These are phyloP conservation scores for Dromius quadrimaculatus DNA, from an alignment of 2,888 invertebrate species.

Conservation along the genomic window DNA sequence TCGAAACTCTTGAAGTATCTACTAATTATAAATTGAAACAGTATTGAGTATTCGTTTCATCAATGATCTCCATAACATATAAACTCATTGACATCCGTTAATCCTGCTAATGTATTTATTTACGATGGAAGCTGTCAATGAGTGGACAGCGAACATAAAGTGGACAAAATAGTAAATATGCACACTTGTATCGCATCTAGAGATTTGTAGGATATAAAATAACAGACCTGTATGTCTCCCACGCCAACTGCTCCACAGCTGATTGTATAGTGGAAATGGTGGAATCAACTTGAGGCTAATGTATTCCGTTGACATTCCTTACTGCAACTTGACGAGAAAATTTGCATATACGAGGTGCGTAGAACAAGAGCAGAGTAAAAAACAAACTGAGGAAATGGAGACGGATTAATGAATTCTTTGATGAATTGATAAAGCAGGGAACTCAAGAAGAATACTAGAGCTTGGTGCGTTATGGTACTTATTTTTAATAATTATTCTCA, in stretches of 20 bases:
- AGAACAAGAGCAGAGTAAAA: slow-evolving; percentile 28
- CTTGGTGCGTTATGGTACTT: too few species aligned
- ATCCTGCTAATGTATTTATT: slow-evolving; percentile 24
- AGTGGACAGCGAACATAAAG: slow-evolving; percentile 24
- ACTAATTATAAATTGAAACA: too few species aligned
- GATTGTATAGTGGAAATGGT: not conserved
- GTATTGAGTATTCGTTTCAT: too few species aligned
- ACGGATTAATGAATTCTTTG: not conserved
- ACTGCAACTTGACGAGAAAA: slow-evolving; percentile 39
- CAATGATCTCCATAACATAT: too few species aligned
- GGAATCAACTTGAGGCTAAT: slow-evolving; percentile 23
- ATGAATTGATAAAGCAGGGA: too few species aligned
- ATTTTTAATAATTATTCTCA: too few species aligned
- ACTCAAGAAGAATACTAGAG: too few species aligned
- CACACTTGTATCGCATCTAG: slow-evolving; percentile 28
- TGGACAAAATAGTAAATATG: slow-evolving; percentile 35
- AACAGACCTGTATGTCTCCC: slow-evolving; percentile 22
- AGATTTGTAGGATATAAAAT: slow-evolving; percentile 40
- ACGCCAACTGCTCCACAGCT: slow-evolving; percentile 23
- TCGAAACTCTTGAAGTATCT: too few species aligned
- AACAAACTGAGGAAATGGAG: slow-evolving; percentile 31
- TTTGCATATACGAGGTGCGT: slow-evolving; percentile 41
- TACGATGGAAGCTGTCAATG: slow-evolving; percentile 34
- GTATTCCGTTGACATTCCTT: slow-evolving; percentile 38
- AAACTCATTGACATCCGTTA: not conserved